A percentile compares a stretch with the other conserved stretches of the same genome.
Evolutionary conservation across 2,113 vertebrate genomes (phyloP).

Genomic region (Melierax canorus): DNA sequence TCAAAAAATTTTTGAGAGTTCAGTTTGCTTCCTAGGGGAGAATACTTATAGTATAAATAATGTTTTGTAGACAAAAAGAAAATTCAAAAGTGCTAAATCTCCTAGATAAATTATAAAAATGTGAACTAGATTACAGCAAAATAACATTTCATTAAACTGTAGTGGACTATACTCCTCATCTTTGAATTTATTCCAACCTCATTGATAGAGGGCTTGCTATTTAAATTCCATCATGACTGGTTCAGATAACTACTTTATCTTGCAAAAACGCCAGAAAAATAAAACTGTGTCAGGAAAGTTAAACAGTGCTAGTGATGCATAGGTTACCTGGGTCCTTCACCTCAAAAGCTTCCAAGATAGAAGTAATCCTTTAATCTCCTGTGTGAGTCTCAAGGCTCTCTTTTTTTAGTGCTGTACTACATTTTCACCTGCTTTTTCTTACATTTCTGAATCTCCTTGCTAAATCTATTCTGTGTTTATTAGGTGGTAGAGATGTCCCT

Average conservation of each 20-base stretch:
- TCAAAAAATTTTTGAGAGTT: background rate
- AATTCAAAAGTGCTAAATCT: background rate
- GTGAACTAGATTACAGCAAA: background rate
- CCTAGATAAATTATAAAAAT: background rate
- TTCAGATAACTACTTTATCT: background rate
- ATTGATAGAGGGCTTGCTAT: background rate
- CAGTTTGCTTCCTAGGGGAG: background rate
- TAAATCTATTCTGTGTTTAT: constrained; percentile 36
- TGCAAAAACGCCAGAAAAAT: background rate
- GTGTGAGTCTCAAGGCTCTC: background rate
- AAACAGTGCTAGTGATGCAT: background rate
- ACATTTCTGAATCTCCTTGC: background rate
- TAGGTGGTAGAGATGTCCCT: background rate
- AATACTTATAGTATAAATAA: background rate
- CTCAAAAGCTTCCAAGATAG: constrained; percentile 19
- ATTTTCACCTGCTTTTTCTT: background rate
- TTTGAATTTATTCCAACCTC: background rate
- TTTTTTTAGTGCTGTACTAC: constrained; percentile 3
- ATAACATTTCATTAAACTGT: background rate
- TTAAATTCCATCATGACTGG: background rate
- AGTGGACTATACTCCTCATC: background rate
- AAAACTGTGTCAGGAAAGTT: background rate
- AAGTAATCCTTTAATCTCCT: constrained; percentile 56
- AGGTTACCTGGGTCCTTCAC: background rate
- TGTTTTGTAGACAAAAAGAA: background rate